These are phyloP conservation scores for Drosophila acutilabella DNA, from an alignment of 2,888 invertebrate genomes.

Conservation along the genomic window DNA sequence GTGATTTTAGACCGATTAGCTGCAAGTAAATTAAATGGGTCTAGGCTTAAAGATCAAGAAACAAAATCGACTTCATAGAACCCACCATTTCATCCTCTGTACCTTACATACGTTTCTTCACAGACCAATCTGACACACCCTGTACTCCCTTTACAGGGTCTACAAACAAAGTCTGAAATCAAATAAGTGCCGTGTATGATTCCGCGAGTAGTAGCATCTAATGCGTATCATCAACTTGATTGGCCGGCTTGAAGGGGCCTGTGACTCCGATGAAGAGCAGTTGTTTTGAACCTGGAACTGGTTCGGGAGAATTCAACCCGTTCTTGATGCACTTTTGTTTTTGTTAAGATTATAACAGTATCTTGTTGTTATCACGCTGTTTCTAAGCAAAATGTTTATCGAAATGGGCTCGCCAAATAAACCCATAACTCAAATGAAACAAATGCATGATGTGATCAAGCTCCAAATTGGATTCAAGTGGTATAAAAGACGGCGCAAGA, in stretches of 20 bases:
- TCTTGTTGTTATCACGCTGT: constrained; percentile 32
- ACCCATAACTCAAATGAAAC: constrained; percentile 29
- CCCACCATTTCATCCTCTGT: too few species aligned
- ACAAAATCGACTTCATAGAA: too few species aligned
- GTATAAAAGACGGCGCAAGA: constrained; percentile 45
- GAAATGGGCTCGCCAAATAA: constrained; percentile 19
- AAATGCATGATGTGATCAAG: constrained; percentile 1
- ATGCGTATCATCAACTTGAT: constrained; percentile 27
- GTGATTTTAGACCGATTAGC: too few species aligned
- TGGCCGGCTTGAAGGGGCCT: constrained; percentile 22
- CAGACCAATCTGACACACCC: too few species aligned
- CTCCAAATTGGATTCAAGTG: constrained; percentile 24
- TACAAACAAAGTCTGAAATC: not conserved
- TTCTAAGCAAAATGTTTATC: constrained; percentile 24
- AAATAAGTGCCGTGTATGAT: not conserved
- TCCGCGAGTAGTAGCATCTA: not conserved
- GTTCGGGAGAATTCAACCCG: constrained; percentile 32
- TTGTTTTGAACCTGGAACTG: constrained; percentile 28
- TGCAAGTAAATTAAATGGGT: too few species aligned
- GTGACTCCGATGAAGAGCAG: constrained; percentile 27
- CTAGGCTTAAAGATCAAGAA: too few species aligned
- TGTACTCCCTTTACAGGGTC: too few species aligned
- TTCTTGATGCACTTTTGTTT: constrained; percentile 36
- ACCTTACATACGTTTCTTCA: too few species aligned
- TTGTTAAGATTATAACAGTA: constrained; percentile 19